Percentiles rank a stretch among this genome's conserved stretches.
These are phyloP conservation scores for Danionella cerebrum DNA, from an alignment of 2,113 vertebrate species.

Conservation along the genomic window DNA sequence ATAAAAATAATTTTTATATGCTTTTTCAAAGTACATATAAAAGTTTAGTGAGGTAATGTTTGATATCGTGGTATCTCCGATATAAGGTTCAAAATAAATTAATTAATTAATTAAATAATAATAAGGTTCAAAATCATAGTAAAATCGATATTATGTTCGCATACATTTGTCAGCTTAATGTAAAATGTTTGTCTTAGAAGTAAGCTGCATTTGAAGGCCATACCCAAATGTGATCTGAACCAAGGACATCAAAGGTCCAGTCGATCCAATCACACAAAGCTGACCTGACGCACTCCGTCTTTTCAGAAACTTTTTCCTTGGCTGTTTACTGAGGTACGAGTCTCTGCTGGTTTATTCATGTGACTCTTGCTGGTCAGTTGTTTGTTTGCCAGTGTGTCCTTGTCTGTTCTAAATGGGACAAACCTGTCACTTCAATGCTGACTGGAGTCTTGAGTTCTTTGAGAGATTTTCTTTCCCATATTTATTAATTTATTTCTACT, in stretches of 20 bases:
- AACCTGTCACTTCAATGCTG: constrained; percentile 56
- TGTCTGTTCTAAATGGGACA: constrained; percentile 57
- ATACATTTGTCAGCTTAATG: background rate
- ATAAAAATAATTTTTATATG: no score
- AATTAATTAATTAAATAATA: no score
- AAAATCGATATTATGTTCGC: background rate
- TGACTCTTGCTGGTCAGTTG: constrained; percentile 50
- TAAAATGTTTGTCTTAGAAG: background rate
- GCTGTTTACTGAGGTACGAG: constrained; percentile 35
- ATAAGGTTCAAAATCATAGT: no score
- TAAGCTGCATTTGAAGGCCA: background rate
- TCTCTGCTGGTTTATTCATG: constrained; percentile 45
- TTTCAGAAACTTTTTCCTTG: constrained; percentile 33
- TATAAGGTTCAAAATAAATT: no score
- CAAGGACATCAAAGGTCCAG: background rate
- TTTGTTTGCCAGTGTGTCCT: constrained; percentile 56
- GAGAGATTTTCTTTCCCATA: constrained; percentile 52
- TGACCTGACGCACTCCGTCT: background rate
- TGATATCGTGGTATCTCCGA: no score
- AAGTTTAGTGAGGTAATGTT: no score
- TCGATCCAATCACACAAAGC: background rate
- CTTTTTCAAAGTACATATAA: no score
- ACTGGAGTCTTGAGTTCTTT: constrained; percentile 55
- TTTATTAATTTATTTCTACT: constrained; percentile 26
- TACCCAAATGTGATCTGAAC: background rate